Evolutionary conservation across 1,140 invertebrate genomes (phyloP).

Genomic region (Sitophilus oryzae): DNA sequence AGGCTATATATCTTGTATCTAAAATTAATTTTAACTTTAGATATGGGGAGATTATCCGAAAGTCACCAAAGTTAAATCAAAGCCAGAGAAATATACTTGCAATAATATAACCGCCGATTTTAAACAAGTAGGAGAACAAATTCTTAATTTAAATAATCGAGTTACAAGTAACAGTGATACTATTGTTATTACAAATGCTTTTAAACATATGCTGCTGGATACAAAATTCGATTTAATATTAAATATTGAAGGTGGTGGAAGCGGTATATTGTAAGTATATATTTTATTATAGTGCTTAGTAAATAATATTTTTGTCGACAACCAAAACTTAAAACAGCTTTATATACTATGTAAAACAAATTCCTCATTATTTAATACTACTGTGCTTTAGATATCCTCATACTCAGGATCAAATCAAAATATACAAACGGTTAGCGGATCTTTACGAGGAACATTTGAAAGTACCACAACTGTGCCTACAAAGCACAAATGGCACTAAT

Average conservation of each 20-base stretch:
- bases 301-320: too few relatives aligned
- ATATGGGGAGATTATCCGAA: constrained; percentile 40
- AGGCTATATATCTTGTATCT: too few relatives aligned
- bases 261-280: constrained; percentile 49
- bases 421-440: constrained; percentile 51
- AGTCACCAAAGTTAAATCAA: constrained; percentile 23
- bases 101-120: constrained; percentile 50
- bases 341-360: too few relatives aligned
- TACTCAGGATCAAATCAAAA: constrained; percentile 37
- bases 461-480: constrained; percentile 25
- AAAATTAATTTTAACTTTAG: too few relatives aligned
- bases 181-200: constrained; percentile 49
- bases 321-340: too few relatives aligned
- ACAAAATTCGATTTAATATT: constrained; percentile 57
- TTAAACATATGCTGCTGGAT: constrained; percentile 51
- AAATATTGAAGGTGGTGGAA: constrained; percentile 57
- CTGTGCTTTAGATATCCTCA: constrained; percentile 43
- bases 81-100: constrained; percentile 51
- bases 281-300: too few relatives aligned
- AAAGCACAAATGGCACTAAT: constrained; percentile 30
- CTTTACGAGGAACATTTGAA: constrained; percentile 43
- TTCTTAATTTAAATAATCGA: constrained; percentile 30
- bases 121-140: constrained; percentile 39
- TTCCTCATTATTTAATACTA: too few relatives aligned
- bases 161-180: constrained; percentile 32